These are phyloP conservation scores for Seriola aureovittata DNA, from an alignment of 2,113 vertebrate genomes.

Conservation along the genomic window DNA sequence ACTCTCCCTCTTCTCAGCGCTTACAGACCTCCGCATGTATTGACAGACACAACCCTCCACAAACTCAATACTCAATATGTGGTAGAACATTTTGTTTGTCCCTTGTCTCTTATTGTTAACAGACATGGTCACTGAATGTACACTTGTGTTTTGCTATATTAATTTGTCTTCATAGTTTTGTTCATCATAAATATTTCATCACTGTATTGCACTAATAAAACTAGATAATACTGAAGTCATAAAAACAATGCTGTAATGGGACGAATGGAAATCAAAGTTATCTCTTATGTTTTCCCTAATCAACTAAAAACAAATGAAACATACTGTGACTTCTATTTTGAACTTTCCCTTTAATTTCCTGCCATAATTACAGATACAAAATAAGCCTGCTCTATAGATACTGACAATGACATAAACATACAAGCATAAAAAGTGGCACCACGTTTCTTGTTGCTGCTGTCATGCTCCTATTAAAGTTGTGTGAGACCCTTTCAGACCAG, in stretches of 20 bases:
- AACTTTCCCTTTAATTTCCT: conserved; percentile 42
- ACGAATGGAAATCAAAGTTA: background rate
- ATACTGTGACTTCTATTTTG: background rate
- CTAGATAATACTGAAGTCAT: background rate
- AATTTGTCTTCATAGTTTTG: background rate
- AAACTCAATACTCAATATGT: background rate
- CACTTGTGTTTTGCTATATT: too few species aligned
- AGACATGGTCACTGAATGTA: background rate
- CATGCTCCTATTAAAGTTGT: background rate
- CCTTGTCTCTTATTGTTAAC: background rate
- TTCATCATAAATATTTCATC: background rate
- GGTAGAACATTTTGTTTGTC: background rate
- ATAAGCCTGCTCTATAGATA: background rate
- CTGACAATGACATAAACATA: background rate
- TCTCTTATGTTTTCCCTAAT: background rate
- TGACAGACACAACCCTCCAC: background rate
- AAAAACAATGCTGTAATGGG: background rate
- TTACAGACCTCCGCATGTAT: background rate
- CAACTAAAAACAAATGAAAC: background rate
- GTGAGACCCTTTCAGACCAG: conserved; percentile 20
- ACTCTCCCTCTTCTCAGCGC: background rate
- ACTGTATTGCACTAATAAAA: background rate
- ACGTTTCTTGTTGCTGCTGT: background rate
- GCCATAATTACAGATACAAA: conserved; percentile 7
- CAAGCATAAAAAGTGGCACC: background rate